Evolutionary conservation across 2,888 invertebrate genomes (phyloP).

Genomic region (Tuta absoluta): DNA sequence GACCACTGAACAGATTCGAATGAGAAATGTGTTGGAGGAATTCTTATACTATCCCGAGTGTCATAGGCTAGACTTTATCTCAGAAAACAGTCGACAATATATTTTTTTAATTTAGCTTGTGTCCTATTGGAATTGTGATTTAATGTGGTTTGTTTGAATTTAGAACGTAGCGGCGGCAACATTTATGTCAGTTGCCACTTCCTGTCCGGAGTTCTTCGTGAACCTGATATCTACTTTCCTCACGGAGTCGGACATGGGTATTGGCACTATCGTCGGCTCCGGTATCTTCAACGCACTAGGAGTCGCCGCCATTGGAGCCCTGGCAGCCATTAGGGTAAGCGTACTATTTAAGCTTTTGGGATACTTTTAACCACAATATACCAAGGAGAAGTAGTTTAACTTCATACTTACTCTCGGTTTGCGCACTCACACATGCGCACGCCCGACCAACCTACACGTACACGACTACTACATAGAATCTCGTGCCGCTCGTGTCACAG

Average conservation of each 20-base stretch:
- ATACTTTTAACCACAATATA: too few relatives aligned
- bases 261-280: slow-evolving; percentile 93
- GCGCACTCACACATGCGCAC: too few relatives aligned
- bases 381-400: too few relatives aligned
- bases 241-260: slow-evolving; percentile 90
- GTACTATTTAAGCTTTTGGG: slow-evolving; percentile 5
- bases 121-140: slow-evolving; percentile 32
- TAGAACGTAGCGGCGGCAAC: slow-evolving; percentile 97
- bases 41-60: too few relatives aligned
- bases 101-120: not conserved
- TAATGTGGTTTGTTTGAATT: slow-evolving; percentile 28
- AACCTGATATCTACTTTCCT: slow-evolving; percentile 94
- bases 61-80: too few relatives aligned
- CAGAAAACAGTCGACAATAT: not conserved
- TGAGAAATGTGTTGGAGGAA: too few relatives aligned
- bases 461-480: too few relatives aligned
- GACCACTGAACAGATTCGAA: too few relatives aligned
- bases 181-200: slow-evolving; percentile 97
- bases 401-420: too few relatives aligned
- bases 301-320: slow-evolving; percentile 89
- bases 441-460: too few relatives aligned
- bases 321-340: slow-evolving; percentile 81
- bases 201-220: slow-evolving; percentile 96
- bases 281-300: slow-evolving; percentile 93
- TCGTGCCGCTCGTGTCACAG: too few relatives aligned